Evolutionary conservation across 2,797 vertebrate genomes (phyloP).

Genomic region (Pempheris klunzingeri): DNA sequence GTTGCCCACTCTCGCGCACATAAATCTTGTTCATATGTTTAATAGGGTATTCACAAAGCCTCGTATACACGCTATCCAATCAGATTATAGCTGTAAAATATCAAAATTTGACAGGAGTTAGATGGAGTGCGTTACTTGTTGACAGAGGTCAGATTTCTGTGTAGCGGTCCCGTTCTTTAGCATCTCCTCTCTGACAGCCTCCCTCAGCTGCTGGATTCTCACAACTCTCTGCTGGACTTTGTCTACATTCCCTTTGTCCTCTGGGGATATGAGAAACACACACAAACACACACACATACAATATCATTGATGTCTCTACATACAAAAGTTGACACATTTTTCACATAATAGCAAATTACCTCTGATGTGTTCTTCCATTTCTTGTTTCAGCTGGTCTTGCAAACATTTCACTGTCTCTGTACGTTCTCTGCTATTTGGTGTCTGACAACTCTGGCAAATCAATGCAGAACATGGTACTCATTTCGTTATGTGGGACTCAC

Average conservation of each 20-base stretch:
- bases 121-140: slow-evolving; percentile 57
- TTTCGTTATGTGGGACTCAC: not conserved
- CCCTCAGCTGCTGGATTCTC: slow-evolving; percentile 81
- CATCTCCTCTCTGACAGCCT: slow-evolving; percentile 76
- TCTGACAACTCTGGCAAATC: slow-evolving; percentile 43
- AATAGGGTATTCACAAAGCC: slow-evolving; percentile 41
- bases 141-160: slow-evolving; percentile 62
- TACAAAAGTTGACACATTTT: not conserved
- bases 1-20: slow-evolving; percentile 21
- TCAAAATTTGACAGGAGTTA: not conserved
- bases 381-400: slow-evolving; percentile 79
- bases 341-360: slow-evolving; percentile 64
- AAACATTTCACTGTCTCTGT: slow-evolving; percentile 65
- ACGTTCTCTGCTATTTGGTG: slow-evolving; percentile 19
- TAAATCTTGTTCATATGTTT: slow-evolving; percentile 51
- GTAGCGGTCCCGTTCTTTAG: slow-evolving; percentile 34
- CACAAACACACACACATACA: no score
- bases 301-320: not conserved
- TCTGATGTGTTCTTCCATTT: slow-evolving; percentile 84
- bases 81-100: not conserved
- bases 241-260: slow-evolving; percentile 77
- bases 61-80: slow-evolving; percentile 29
- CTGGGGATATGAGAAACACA: slow-evolving; percentile 60
- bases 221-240: slow-evolving; percentile 77
- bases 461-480: slow-evolving; percentile 17